Evolutionary conservation across 37 sponge, comb jelly and placozoan species (phyloP).

Genomic region (Bolinopsis microptera): DNA sequence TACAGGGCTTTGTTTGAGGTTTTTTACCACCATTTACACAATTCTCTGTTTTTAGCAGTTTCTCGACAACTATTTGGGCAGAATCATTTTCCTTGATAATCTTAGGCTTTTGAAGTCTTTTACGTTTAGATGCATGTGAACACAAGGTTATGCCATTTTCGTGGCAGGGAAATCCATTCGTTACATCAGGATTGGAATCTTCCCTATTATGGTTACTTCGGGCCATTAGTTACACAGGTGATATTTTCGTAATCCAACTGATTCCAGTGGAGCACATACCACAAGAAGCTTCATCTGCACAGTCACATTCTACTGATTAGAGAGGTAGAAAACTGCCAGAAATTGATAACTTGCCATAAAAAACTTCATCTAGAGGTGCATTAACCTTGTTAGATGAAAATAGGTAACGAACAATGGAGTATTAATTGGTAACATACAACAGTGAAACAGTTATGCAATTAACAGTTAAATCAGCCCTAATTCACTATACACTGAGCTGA

Average conservation of each 20-base stretch:
- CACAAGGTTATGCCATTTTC: neutral
- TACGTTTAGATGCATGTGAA: neutral
- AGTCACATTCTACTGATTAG: neutral
- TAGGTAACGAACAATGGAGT: no score
- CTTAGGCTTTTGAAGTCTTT: constrained; percentile 27
- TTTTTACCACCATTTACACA: neutral
- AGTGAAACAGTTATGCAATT: no score
- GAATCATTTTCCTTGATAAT: neutral
- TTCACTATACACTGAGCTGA: no score
- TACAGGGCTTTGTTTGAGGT: neutral
- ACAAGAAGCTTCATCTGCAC: neutral
- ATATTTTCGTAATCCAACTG: neutral
- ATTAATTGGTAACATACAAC: no score
- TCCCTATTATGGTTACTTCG: neutral
- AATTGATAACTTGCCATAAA: no score
- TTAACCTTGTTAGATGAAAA: no score
- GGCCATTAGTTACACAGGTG: neutral
- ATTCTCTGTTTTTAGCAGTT: neutral
- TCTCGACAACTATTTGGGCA: constrained; percentile 32
- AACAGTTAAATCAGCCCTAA: no score
- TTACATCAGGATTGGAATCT: neutral
- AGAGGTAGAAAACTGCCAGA: no score
- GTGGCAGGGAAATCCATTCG: neutral
- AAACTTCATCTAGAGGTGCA: no score
- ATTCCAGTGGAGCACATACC: neutral